Base-by-base conservation (phyloP, 2,888 invertebrate species). In the Ellobium chinense region DNA sequence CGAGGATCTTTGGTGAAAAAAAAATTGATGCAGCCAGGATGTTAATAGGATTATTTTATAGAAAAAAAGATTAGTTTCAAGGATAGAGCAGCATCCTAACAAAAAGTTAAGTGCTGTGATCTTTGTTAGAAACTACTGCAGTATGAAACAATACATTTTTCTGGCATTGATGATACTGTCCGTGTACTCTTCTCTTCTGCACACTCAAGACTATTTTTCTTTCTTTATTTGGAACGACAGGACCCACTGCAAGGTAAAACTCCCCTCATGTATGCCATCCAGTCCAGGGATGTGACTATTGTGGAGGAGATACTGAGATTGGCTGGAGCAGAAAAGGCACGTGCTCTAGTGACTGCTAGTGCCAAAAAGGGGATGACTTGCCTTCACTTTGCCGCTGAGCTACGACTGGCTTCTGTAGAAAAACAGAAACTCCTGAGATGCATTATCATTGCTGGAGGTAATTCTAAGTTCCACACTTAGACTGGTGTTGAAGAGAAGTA, bases 221-320 rank as follows among this genome's bases (percentile, higher is more conserved):
- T 39, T 39, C 12, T 39, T 12, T 34, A 4, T 54, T 29, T 46
- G 18, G 1, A 21, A 56, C 1, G 12, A 3, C 63, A 76, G 76
- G 76, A 76, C 37, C 36, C 56, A 14, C 34, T 77, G 27, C 69
- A 77, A 24, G 79, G 72, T 4, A 79, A 73, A 60, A 79, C 79
- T 1, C 72, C 79, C 1, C 66, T 79, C 34, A 79, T 79, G 79
- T 73, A 54, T 65, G 79, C 79, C 58, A 73, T 79, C 18, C 72
- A 73, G 37, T 79, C 79, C 37, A 34, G 73, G 7, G 79, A 79
- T 65, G 79, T 79, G 27, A 21, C 65, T 5, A 36, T 79, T 0
- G 79, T 79, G 12, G 73, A 79, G 66, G 0, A n/a, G 7, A 65
- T 79, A 5, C 29, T 79, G 21, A 46, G 54, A 1, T 9, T 2